Percentiles rank a stretch among this genome's conserved stretches.
Conservation (phyloP, 30 jellyfish, hydroid and myxozoan genomes). For the Sanderia malayensis region DNA sequence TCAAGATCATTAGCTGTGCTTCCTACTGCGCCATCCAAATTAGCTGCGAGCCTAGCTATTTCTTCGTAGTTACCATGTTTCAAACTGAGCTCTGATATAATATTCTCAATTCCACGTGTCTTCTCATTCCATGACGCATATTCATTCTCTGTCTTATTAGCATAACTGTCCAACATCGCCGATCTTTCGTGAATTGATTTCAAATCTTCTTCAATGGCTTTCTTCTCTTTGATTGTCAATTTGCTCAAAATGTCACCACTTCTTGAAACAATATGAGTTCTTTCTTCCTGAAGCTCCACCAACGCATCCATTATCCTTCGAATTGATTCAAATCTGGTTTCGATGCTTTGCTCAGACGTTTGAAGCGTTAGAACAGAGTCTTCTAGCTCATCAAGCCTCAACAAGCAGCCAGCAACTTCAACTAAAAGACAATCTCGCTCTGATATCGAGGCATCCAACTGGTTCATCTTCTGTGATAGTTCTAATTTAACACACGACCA, state of each 20-base stretch:
- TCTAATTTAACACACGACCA: conserved; percentile 44
- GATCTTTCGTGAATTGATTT: neutral
- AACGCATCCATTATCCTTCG: neutral
- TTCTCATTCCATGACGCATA: neutral
- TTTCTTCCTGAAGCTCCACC: conserved; percentile 22
- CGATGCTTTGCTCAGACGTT: neutral
- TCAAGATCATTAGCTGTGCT: neutral
- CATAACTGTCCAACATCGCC: neutral
- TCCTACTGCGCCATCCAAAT: neutral
- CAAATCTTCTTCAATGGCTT: conserved; percentile 2
- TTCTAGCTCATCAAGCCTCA: conserved; percentile 20
- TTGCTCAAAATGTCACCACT: neutral
- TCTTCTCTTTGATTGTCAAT: conserved; percentile 33
- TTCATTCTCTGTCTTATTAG: neutral
- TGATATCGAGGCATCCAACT: conserved; percentile 47
- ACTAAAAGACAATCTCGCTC: conserved; percentile 40
- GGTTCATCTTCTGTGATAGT: conserved; percentile 24
- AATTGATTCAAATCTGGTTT: neutral
- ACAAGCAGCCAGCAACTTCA: conserved; percentile 31
- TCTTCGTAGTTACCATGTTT: neutral
- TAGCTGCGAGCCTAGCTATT: neutral
- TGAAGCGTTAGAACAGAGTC: neutral
- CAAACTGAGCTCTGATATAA: neutral
- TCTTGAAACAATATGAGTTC: conserved; percentile 17
- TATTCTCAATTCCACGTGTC: neutral